Base-by-base conservation (phyloP, 2,888 invertebrate species). In the Mantis religiosa region DNA sequence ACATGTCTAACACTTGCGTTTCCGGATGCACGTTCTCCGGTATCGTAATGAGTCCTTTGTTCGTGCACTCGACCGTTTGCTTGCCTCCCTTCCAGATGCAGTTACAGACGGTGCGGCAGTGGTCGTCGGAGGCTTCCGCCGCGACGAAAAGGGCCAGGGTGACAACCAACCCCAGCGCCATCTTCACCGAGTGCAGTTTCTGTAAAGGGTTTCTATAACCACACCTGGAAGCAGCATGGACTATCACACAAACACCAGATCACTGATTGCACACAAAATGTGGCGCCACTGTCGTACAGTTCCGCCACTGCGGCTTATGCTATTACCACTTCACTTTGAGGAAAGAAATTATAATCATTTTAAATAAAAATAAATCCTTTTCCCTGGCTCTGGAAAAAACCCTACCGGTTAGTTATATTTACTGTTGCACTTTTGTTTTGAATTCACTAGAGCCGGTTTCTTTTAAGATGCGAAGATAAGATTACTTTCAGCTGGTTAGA, bases 51-150 rank as follows among this genome's bases (percentile, higher is more conserved):
- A 98, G 95, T 90, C 96, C 96, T 90, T 97, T 96, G 93, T 97
- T 96, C 92, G 96, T 96, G 93, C 98, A 98, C 94, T 98, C 98
- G 90, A 98, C 98, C 87, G 98, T 97, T 93, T 97, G 97, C 93
- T 98, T 98, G 91, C 98, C 98, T 92, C 97, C 96, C 94, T 98
- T 98, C 98, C 98, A 98, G 93, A 98, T 98, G 94, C 98, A 98
- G 92, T 95, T 95, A 94, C 98, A 98, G 91, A 96, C 96, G 84
- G 95, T 95, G 89, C 97, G 97, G 92, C 97, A 97, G 91, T 95
- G 94, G 91, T 83, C 87, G n/a, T 89, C 89, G 3, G 89, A 82
- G 41, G 71, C 71, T 14, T 84, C 89, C 84, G 88, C 83, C 54
- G 88, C 84, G 12, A 83, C 9, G 15, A 81, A n/a, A 81, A 47